Percentiles rank a stretch among this genome's conserved stretches.
phyloP scores from a whole-genome alignment of 2,797 vertebrate genomes.

The Argyrosomus regius region DNA sequence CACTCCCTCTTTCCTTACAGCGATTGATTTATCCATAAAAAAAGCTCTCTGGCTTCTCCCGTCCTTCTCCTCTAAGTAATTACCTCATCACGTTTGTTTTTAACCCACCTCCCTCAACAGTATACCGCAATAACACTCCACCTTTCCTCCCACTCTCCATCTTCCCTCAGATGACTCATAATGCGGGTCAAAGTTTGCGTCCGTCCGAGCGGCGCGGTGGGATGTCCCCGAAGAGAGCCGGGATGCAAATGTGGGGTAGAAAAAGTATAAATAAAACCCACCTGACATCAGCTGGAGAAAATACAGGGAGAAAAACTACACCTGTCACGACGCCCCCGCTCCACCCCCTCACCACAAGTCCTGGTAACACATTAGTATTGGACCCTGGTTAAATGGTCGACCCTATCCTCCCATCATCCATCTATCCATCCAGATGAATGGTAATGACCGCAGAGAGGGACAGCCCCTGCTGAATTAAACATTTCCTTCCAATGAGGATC shows the following conservation, averaged over 20 bases:
- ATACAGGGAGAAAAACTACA: slow-evolving; percentile 61
- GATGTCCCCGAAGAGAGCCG: neutral
- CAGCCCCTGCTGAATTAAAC: slow-evolving; percentile 81
- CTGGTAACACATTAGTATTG: slow-evolving; percentile 79
- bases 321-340: slow-evolving; percentile 37
- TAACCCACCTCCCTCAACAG: slow-evolving; percentile 48
- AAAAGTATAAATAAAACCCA: slow-evolving; percentile 19
- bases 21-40: slow-evolving; percentile 77
- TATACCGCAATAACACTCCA: slow-evolving; percentile 14
- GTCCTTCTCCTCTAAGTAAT: slow-evolving; percentile 64
- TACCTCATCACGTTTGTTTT: slow-evolving; percentile 73
- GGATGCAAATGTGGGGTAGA: slow-evolving; percentile 1
- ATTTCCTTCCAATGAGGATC: slow-evolving; percentile 70
- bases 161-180: slow-evolving; percentile 10
- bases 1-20: slow-evolving; percentile 54
- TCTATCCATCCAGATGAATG: slow-evolving; percentile 72
- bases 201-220: neutral
- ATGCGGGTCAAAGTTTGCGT: slow-evolving; percentile 50
- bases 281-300: slow-evolving; percentile 60
- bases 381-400: slow-evolving; percentile 69
- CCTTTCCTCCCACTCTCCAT: neutral
- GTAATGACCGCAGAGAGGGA: slow-evolving; percentile 72
- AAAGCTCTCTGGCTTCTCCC: slow-evolving; percentile 61
- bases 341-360: slow-evolving; percentile 43
- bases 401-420: slow-evolving; percentile 63